Evolutionary conservation across 2,113 vertebrate genomes (phyloP).

Genomic region (Pelvicachromis taeniatus): DNA sequence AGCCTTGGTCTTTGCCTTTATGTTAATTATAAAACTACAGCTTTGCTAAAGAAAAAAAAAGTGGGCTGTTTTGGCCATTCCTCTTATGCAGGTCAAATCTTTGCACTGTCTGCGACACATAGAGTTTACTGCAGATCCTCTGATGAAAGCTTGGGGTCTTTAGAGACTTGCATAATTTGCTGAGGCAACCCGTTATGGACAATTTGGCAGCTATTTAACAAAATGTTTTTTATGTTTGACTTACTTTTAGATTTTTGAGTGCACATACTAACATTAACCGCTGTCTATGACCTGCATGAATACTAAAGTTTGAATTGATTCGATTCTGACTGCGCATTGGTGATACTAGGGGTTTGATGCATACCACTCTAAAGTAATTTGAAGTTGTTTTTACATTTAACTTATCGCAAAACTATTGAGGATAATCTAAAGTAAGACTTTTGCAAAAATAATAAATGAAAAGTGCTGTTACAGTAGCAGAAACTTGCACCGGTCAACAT

Average conservation of each 20-base stretch:
- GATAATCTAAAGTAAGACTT: neutral
- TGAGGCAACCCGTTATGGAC: neutral
- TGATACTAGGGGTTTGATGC: neutral
- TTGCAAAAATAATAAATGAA: neutral
- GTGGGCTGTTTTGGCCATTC: neutral
- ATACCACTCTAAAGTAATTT: neutral
- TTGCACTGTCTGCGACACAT: neutral
- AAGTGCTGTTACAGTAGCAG: neutral
- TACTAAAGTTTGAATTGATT: neutral
- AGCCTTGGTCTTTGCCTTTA: neutral
- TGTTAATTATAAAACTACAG: neutral
- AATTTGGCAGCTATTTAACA: neutral
- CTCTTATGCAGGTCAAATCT: neutral
- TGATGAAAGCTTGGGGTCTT: neutral
- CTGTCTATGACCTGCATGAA: neutral
- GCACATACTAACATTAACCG: neutral
- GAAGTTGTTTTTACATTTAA: neutral
- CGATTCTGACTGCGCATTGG: neutral
- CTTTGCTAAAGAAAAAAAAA: neutral
- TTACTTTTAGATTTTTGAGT: neutral
- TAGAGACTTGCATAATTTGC: neutral
- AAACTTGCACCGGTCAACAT: neutral
- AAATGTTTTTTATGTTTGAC: neutral
- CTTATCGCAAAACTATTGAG: neutral
- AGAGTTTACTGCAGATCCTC: neutral